These are phyloP conservation scores for Budorcas taxicolor DNA, from an alignment of 2,113 vertebrate genomes.

Conservation along the genomic window DNA sequence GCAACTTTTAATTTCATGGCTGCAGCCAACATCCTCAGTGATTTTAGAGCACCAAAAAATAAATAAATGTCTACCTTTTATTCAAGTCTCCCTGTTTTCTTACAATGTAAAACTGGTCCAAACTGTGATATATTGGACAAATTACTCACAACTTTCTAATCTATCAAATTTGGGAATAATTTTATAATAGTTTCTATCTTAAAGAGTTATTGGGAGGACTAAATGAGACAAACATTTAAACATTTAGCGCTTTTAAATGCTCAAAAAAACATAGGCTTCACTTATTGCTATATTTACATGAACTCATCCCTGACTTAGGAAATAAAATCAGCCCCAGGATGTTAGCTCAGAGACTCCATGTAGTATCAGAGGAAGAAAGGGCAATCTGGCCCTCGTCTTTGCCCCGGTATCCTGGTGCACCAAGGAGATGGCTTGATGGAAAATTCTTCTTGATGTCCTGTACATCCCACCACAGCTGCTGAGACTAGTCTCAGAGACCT, in stretches of 20 bases:
- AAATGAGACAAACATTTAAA: neutral
- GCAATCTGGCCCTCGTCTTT: fast-evolving
- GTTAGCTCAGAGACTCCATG: neutral
- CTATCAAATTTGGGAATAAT: neutral
- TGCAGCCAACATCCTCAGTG: neutral
- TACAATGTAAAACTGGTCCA: neutral
- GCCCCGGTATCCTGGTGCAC: neutral
- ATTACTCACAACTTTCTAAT: neutral
- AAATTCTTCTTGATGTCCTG: neutral
- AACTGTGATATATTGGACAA: neutral
- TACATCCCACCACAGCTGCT: neutral
- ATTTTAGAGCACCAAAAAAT: neutral
- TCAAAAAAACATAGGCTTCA: neutral
- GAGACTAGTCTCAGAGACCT: neutral
- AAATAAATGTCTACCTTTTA: neutral
- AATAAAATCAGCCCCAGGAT: neutral
- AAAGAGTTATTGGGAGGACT: neutral
- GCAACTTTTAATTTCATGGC: neutral
- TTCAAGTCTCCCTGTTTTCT: neutral
- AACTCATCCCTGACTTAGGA: neutral
- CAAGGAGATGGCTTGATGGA: too few species aligned
- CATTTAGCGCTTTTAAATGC: neutral
- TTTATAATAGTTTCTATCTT: neutral
- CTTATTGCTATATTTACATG: neutral
- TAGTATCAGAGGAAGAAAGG: neutral